Conservation (phyloP, 2,888 invertebrate genomes). For the Drosophila fulvimacula region DNA sequence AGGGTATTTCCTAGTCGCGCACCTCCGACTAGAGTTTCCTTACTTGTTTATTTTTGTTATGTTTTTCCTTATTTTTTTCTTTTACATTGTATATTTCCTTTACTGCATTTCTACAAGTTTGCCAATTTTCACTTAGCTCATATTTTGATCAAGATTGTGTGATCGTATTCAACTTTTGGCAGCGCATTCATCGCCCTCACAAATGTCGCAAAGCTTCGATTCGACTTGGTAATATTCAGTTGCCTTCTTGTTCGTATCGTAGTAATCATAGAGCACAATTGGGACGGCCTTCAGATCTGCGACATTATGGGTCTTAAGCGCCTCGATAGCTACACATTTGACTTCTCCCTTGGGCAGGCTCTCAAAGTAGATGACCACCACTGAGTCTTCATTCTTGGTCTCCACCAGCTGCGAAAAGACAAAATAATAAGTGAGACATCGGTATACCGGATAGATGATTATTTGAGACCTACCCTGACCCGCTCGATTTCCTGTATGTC, state of each 20-base stretch:
- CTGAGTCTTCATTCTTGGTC: conserved; percentile 87
- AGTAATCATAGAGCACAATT: conserved; percentile 95
- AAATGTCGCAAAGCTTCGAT: conserved; percentile 81
- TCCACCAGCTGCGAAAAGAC: conserved; percentile 86
- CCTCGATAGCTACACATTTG: conserved; percentile 92
- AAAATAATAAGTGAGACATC: neutral
- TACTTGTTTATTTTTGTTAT: too few species aligned
- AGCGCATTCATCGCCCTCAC: conserved; percentile 59
- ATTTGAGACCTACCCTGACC: conserved; percentile 74
- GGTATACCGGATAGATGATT: neutral
- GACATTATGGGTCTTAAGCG: conserved; percentile 92
- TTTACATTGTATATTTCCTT: neutral
- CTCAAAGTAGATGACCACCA: conserved; percentile 90
- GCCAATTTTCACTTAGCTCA: neutral
- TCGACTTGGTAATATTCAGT: conserved; percentile 78
- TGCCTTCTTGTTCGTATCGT: conserved; percentile 89
- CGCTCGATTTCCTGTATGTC: conserved; percentile 86
- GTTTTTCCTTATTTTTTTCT: too few species aligned
- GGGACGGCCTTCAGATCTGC: conserved; percentile 94
- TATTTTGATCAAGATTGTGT: neutral
- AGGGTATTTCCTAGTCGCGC: too few species aligned
- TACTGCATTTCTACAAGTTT: neutral
- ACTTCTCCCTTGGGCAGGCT: conserved; percentile 87
- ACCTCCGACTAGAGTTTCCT: too few species aligned
- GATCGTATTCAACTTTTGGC: conserved; percentile 42